phyloP scores from a whole-genome alignment of 2,113 vertebrate species.

The Heptranchias perlo region DNA sequence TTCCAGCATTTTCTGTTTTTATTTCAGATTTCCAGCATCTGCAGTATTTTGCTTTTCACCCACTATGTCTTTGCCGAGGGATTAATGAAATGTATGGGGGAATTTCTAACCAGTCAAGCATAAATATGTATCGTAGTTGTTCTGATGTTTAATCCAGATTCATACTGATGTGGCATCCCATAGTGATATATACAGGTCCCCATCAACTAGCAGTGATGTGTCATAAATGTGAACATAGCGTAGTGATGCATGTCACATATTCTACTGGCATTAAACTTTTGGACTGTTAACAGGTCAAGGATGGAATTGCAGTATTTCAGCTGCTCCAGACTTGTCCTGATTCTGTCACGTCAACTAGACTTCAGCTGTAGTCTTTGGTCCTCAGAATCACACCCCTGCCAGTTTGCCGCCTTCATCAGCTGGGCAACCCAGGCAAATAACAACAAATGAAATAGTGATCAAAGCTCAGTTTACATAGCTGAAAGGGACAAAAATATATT shows the following conservation, averaged over 20 bases:
- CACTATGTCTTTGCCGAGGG: not conserved
- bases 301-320: not conserved
- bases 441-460: not conserved
- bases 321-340: not conserved
- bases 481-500: not conserved
- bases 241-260: not conserved
- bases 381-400: not conserved
- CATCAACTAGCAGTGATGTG: not conserved
- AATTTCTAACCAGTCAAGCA: not conserved
- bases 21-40: not conserved
- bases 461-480: not conserved
- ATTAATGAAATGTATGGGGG: not conserved
- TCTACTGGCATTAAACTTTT: too few species aligned
- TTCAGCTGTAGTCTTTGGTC: too few species aligned
- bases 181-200: not conserved
- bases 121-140: not conserved
- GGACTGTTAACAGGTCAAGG: constrained; percentile 2
- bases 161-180: not conserved
- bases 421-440: too few species aligned
- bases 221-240: too few species aligned
- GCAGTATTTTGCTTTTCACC: not conserved
- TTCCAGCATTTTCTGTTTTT: not conserved
- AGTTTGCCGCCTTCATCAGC: not conserved
- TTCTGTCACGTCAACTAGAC: not conserved
- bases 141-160: not conserved